Percentiles rank a stretch among this genome's conserved stretches.
Evolutionary conservation across 2,113 vertebrate species (phyloP).

Genomic region (Lepidothrix coronata): DNA sequence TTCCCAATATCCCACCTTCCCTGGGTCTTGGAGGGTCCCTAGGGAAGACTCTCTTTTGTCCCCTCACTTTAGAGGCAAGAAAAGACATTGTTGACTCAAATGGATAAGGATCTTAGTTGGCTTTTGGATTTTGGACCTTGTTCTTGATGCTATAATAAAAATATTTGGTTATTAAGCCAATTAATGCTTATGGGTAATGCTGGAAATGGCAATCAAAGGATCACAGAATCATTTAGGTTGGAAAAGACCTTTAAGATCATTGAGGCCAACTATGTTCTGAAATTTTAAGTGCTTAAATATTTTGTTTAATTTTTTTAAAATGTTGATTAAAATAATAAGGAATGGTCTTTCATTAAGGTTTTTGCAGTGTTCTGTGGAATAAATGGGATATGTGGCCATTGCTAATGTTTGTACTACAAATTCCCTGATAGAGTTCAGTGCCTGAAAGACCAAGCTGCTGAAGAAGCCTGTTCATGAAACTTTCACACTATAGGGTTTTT

Average conservation of each 20-base stretch:
- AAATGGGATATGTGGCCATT: rapidly evolving
- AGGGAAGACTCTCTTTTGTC: background rate
- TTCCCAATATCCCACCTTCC: background rate
- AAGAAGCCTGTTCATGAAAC: background rate
- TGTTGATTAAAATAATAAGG: background rate
- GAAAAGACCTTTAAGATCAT: background rate
- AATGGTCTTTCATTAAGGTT: background rate
- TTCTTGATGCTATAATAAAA: background rate
- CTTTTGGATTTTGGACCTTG: background rate
- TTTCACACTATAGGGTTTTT: background rate
- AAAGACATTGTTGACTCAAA: rapidly evolving
- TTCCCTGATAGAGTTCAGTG: background rate
- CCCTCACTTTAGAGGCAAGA: no score
- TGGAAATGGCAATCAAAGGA: background rate
- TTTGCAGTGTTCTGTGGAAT: background rate
- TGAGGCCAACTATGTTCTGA: background rate
- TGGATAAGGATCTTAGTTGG: background rate
- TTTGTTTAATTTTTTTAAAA: background rate
- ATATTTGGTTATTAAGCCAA: background rate
- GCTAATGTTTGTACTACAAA: background rate
- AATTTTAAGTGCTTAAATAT: background rate
- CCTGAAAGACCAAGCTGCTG: background rate
- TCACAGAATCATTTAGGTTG: background rate
- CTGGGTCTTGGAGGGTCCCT: no score
- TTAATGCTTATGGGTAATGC: rapidly evolving